Percentiles rank a stretch among this genome's conserved stretches.
Evolutionary conservation across 2,113 vertebrate genomes (phyloP).

Genomic region (Perognathus longimembris): DNA sequence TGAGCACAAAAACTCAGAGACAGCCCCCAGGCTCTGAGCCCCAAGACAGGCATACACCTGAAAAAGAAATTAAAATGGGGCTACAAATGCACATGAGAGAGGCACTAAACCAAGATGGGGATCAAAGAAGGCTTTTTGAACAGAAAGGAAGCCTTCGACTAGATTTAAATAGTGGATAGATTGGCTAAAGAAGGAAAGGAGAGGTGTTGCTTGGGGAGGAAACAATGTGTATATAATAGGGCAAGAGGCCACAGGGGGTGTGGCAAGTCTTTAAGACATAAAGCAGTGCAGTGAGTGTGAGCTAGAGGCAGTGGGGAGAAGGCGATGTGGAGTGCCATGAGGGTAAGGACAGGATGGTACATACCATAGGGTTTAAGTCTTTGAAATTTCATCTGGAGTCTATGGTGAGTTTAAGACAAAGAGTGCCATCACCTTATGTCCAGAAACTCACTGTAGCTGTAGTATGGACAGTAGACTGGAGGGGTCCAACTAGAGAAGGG

Average conservation of each 20-base stretch:
- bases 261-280: neutral
- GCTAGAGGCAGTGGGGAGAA: neutral
- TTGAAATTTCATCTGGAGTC: neutral
- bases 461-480: neutral
- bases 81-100: neutral
- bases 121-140: neutral
- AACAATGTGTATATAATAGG: neutral
- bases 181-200: neutral
- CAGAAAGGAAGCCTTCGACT: neutral
- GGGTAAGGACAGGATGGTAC: neutral
- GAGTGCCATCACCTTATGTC: neutral
- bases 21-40: too few relatives aligned
- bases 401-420: neutral
- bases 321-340: accelerated
- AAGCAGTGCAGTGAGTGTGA: accelerated
- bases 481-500: too few relatives aligned
- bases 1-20: too few relatives aligned
- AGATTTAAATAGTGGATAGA: neutral
- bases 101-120: neutral
- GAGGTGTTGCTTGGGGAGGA: neutral
- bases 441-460: neutral
- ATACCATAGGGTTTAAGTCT: neutral
- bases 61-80: neutral
- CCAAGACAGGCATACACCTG: too few relatives aligned
- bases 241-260: accelerated